Conservation (phyloP, 2,797 vertebrate genomes). For the Hyperoplus lanceolatus region DNA sequence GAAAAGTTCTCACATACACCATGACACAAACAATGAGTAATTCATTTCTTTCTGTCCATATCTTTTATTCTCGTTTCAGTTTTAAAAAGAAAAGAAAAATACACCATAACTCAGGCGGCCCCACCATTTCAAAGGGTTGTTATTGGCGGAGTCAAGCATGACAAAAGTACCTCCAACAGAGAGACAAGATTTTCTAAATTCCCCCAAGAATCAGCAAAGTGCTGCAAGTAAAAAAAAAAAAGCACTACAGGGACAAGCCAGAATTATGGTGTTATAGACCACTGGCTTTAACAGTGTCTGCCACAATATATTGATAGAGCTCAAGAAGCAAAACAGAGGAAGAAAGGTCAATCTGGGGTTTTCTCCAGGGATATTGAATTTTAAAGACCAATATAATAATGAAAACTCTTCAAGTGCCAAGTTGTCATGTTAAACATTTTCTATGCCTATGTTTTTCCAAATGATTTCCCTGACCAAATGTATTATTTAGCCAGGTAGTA, state of each 20-base stretch:
- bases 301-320: slow-evolving; percentile 40
- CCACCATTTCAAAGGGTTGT: slow-evolving; percentile 35
- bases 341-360: slow-evolving; percentile 29
- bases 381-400: slow-evolving; percentile 32
- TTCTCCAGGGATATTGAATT: slow-evolving; percentile 24
- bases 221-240: slow-evolving; percentile 27
- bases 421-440: slow-evolving; percentile 23
- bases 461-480: not conserved
- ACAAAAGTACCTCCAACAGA: slow-evolving; percentile 27
- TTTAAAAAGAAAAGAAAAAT: slow-evolving; percentile 13
- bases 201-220: slow-evolving; percentile 22
- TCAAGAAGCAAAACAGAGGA: slow-evolving; percentile 26
- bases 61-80: not conserved
- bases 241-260: slow-evolving; percentile 5
- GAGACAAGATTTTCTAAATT: slow-evolving; percentile 30
- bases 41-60: not conserved
- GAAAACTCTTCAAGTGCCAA: slow-evolving; percentile 17
- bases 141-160: slow-evolving; percentile 9
- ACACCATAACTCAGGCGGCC: slow-evolving; percentile 31
- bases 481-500: not conserved
- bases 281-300: slow-evolving; percentile 38
- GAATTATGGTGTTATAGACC: slow-evolving; percentile 18
- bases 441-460: slow-evolving; percentile 8
- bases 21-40: not conserved
- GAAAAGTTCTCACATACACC: not conserved